A percentile compares a stretch with the other conserved stretches of the same genome.
These are phyloP conservation scores for Varecia variegata DNA, from an alignment of 2,797 vertebrate species.

Conservation along the genomic window DNA sequence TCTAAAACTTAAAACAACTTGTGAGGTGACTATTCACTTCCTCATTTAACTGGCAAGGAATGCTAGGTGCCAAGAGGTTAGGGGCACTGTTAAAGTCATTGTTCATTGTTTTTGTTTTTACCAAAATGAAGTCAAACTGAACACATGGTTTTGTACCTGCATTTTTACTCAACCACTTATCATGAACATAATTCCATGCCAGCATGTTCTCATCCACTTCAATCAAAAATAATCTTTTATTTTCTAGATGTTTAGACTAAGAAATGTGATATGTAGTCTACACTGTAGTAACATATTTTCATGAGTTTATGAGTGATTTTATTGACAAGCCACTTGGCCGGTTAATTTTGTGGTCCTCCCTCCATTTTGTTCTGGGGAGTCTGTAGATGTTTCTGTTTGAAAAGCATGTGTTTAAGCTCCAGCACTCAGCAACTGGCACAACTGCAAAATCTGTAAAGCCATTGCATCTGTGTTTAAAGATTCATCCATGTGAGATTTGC, in stretches of 20 bases:
- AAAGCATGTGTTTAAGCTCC: neutral
- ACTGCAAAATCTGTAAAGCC: no score
- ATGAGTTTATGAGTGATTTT: neutral
- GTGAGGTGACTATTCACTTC: neutral
- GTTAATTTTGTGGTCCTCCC: neutral
- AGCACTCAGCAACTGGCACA: neutral
- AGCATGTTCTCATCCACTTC: neutral
- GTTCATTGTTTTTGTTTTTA: neutral
- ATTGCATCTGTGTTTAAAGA: neutral
- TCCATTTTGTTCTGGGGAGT: neutral
- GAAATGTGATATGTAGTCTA: neutral
- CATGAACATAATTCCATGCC: neutral
- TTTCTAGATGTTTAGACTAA: neutral
- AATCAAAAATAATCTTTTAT: neutral
- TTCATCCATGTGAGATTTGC: neutral
- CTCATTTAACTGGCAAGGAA: neutral
- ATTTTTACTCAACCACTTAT: neutral
- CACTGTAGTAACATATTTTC: neutral
- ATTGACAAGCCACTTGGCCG: neutral
- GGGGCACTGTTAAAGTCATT: neutral
- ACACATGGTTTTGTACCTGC: neutral
- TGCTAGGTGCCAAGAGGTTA: neutral
- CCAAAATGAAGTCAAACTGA: neutral
- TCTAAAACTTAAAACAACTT: neutral
- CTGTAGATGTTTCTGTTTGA: neutral